Conservation (phyloP, 2,888 invertebrate species). For the Phalangium opilio region DNA sequence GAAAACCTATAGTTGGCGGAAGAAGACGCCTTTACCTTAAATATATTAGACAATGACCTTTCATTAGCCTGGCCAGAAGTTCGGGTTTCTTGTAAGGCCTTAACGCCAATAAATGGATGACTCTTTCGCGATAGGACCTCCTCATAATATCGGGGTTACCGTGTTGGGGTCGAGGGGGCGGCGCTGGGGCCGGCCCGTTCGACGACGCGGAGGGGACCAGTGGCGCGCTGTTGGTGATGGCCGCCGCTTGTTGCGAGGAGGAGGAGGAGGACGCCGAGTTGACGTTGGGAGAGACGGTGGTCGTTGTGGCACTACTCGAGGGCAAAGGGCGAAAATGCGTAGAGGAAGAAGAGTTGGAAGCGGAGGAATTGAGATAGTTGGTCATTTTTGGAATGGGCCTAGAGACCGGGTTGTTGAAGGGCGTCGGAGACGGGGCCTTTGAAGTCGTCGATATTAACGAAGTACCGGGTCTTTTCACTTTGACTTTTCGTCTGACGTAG, state of each 20-base stretch:
- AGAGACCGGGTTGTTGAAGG: too few relatives aligned
- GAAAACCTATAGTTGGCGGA: too few relatives aligned
- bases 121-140: slow-evolving; percentile 49
- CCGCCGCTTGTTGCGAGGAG: too few relatives aligned
- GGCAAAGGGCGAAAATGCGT: not conserved
- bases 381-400: not conserved
- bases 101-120: slow-evolving; percentile 83
- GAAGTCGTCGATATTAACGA: slow-evolving; percentile 7
- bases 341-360: not conserved
- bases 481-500: slow-evolving; percentile 74
- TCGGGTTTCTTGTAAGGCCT: slow-evolving; percentile 88
- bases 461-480: slow-evolving; percentile 41
- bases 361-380: slow-evolving; percentile 8
- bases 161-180: too few relatives aligned
- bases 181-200: too few relatives aligned
- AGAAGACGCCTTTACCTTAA: too few relatives aligned
- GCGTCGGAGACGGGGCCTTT: too few relatives aligned
- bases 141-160: not conserved
- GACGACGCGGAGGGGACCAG: too few relatives aligned
- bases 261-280: not conserved
- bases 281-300: not conserved
- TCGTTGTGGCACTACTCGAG: not conserved
- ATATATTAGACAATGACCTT: too few relatives aligned
- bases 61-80: slow-evolving; percentile 54
- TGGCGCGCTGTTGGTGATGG: too few relatives aligned